These are phyloP conservation scores for Holacanthus passer DNA, from an alignment of 2,113 vertebrate species.

Conservation along the genomic window DNA sequence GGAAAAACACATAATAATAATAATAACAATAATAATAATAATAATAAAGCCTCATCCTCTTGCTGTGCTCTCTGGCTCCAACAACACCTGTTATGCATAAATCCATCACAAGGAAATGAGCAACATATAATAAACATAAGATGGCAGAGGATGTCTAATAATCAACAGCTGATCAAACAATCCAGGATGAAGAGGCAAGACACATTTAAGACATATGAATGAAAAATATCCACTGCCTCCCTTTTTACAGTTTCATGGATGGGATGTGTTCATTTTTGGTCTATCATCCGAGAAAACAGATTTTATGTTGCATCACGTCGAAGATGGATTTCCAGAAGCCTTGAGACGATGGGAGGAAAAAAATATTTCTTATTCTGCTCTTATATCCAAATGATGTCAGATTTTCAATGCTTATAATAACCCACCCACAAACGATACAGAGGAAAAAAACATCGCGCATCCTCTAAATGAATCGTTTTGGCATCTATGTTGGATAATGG, in stretches of 20 bases:
- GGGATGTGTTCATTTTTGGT: slow-evolving; percentile 70
- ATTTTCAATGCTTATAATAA: slow-evolving; percentile 76
- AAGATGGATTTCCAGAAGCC: slow-evolving; percentile 58
- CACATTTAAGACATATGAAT: slow-evolving; percentile 43
- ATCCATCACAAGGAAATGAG: slow-evolving; percentile 68
- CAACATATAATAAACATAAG: slow-evolving; percentile 66
- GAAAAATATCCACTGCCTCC: slow-evolving; percentile 67
- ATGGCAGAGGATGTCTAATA: slow-evolving; percentile 50
- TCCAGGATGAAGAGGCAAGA: slow-evolving; percentile 54
- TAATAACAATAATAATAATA: too few relatives aligned
- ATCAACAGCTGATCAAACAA: slow-evolving; percentile 74
- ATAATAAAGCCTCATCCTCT: slow-evolving; percentile 71
- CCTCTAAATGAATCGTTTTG: slow-evolving; percentile 71
- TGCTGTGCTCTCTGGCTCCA: slow-evolving; percentile 68
- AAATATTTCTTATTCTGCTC: slow-evolving; percentile 19
- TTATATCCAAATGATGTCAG: slow-evolving; percentile 80
- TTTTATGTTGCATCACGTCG: slow-evolving; percentile 78
- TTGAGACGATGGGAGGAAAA: slow-evolving; percentile 37
- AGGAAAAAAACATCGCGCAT: slow-evolving; percentile 72
- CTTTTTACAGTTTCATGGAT: slow-evolving; percentile 62
- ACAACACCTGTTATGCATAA: slow-evolving; percentile 83
- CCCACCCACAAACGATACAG: slow-evolving; percentile 72
- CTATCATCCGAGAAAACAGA: slow-evolving; percentile 73
- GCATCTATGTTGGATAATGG: slow-evolving; percentile 59
- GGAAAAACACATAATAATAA: slow-evolving; percentile 66